Evolutionary conservation across 2,888 invertebrate genomes (phyloP), one percentile per base, ranked within the genome.

Genomic region (Lysandra bellargus): DNA sequence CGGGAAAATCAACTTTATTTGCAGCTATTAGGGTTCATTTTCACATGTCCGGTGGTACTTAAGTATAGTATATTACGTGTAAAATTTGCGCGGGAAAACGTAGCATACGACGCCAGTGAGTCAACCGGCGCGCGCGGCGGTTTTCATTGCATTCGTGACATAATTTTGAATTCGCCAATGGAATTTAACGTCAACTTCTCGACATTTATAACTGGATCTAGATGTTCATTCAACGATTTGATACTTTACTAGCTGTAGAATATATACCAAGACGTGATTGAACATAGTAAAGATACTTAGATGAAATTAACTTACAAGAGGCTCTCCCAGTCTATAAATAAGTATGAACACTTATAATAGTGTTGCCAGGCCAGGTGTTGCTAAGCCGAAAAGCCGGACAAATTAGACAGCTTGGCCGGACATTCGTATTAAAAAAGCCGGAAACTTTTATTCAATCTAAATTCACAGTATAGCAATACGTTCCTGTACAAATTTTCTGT

Each of bases 21-120:
- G 33, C 37, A 78, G 1, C 4, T 3, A 1, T 80, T 85, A 88
- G 83, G 83, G 83, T 78, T 80, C 78, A 82, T 12, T 80, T 69
- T 78, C 33, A 40, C 57, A 60, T 79, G 49, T 5, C 4, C 37
- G 37, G 17, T 60, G 76, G 80, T 83, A 82, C 37, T 74, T 61
- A 76, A n/a, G 61, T 79, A 79, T 78, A 82, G 84, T 83, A 84
- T 78, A 75, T 81, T 78, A 75, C 81, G 79, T 78, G 84, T 82
- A 85, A 83, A 86, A 83, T 90, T 90, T 88, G 84, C 88, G 91
- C 90, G 90, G 91, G 91, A 91, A 91, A 91, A 89, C 87, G 86
- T 87, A 86, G 85, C 84, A 87, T 86, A 84, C 85, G 85, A 86
- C 85, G 86, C 83, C 86, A 85, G 86, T 90, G 90, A 91, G 87